Evolutionary conservation across 2,888 invertebrate genomes (phyloP).

Genomic region (Acrocyrtus sp.): DNA sequence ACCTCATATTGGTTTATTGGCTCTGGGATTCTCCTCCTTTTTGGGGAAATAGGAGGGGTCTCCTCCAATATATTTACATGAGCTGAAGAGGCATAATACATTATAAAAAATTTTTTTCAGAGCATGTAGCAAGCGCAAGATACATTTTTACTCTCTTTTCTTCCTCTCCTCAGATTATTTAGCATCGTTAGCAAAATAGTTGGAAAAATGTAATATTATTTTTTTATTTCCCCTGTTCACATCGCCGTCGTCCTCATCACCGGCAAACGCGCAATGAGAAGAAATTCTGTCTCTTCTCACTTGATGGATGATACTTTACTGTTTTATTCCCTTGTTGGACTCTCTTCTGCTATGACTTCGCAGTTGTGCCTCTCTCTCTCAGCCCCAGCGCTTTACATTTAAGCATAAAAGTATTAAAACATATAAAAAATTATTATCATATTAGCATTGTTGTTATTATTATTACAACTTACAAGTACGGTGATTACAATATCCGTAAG

Average conservation of each 20-base stretch:
- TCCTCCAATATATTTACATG: slow-evolving; percentile 17
- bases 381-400: too few species aligned
- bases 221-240: neutral
- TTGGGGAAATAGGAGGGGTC: slow-evolving; percentile 58
- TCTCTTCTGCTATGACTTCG: slow-evolving; percentile 1
- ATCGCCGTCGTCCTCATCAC: slow-evolving; percentile 23
- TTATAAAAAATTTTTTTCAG: neutral
- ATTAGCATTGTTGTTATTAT: slow-evolving; percentile 1
- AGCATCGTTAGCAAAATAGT: too few species aligned
- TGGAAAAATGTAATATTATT: too few species aligned
- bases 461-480: neutral
- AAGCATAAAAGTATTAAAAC: too few species aligned
- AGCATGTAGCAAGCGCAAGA: neutral
- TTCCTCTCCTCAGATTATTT: slow-evolving; percentile 4
- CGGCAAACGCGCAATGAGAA: neutral
- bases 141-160: slow-evolving; percentile 2
- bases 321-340: slow-evolving; percentile 15
- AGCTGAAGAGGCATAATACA: neutral
- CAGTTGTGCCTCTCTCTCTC: too few species aligned
- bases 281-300: neutral
- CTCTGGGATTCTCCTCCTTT: slow-evolving; percentile 59
- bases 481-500: slow-evolving; percentile 1
- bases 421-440: slow-evolving; percentile 38
- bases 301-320: slow-evolving; percentile 27
- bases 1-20: slow-evolving; percentile 64